Conservation (phyloP, 2,888 invertebrate species). For the Gnatocerus cornutus region DNA sequence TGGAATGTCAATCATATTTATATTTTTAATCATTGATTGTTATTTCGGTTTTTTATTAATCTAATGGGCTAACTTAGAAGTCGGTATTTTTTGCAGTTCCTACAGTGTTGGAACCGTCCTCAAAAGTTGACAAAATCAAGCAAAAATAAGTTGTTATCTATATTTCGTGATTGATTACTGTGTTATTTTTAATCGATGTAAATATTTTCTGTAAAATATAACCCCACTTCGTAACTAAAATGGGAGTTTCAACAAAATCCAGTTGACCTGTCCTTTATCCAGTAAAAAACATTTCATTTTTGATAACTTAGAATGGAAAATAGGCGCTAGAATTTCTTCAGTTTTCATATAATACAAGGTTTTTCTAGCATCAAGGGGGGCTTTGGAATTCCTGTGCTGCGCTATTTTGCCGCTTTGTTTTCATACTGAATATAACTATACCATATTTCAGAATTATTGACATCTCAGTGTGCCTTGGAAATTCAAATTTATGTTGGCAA, state of each 20-base stretch:
- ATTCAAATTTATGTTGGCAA: too few species aligned
- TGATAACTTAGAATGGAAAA: too few species aligned
- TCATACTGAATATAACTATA: too few species aligned
- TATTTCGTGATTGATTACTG: conserved; percentile 49
- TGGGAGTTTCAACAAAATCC: neutral
- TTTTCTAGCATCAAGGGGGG: too few species aligned
- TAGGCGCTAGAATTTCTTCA: too few species aligned
- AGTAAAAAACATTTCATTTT: too few species aligned
- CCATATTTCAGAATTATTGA: too few species aligned
- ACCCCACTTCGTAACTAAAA: conserved; percentile 41
- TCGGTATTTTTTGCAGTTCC: conserved; percentile 40
- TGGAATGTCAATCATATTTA: conserved; percentile 17
- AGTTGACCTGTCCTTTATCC: neutral
- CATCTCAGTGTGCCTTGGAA: too few species aligned
- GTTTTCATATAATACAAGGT: too few species aligned
- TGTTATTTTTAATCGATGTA: conserved; percentile 49
- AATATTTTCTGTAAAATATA: conserved; percentile 46
- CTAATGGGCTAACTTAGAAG: conserved; percentile 41
- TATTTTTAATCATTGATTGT: conserved; percentile 35
- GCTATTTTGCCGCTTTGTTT: too few species aligned
- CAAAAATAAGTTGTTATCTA: conserved; percentile 40
- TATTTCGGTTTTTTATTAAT: conserved; percentile 24
- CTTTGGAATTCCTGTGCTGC: too few species aligned
- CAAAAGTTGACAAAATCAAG: conserved; percentile 31
- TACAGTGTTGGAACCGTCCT: conserved; percentile 45